Percentiles rank a stretch among this genome's conserved stretches.
Evolutionary conservation across 2,113 vertebrate species (phyloP).

Genomic region (Alexandromys fortis): DNA sequence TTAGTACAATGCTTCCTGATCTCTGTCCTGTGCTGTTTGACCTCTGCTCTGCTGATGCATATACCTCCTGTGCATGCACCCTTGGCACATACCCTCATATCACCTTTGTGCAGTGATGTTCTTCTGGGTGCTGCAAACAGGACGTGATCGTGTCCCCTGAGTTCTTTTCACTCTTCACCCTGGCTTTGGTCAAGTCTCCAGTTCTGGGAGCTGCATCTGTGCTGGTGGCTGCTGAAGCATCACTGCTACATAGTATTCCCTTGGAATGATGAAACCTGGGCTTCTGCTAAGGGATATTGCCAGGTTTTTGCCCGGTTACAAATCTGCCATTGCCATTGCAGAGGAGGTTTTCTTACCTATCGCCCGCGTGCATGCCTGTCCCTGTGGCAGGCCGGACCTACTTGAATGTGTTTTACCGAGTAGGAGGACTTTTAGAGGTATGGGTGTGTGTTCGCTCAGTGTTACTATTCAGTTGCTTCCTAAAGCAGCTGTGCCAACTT

Average conservation of each 20-base stretch:
- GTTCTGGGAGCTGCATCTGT: rapidly evolving
- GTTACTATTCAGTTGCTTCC: not conserved
- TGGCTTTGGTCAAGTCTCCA: no score
- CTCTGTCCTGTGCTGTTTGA: not conserved
- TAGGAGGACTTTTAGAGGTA: not conserved
- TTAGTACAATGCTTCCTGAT: not conserved
- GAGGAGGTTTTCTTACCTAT: not conserved
- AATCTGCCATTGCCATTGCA: rapidly evolving
- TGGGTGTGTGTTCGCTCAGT: not conserved
- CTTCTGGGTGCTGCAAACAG: not conserved
- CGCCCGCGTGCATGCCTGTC: not conserved
- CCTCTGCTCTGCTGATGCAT: not conserved
- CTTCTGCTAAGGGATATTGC: not conserved
- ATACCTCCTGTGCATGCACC: rapidly evolving
- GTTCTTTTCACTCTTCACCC: not conserved
- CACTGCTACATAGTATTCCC: rapidly evolving
- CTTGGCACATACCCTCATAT: not conserved
- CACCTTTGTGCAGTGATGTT: not conserved
- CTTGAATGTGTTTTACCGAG: rapidly evolving
- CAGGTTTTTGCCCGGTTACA: not conserved
- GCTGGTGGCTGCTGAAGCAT: not conserved
- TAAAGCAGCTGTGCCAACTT: not conserved
- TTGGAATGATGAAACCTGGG: rapidly evolving
- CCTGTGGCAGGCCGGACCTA: not conserved
- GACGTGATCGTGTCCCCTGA: rapidly evolving